These are phyloP conservation scores for Mnemiopsis leidyi DNA, from an alignment of 37 sponge, comb jelly and placozoan genomes.

Conservation along the genomic window DNA sequence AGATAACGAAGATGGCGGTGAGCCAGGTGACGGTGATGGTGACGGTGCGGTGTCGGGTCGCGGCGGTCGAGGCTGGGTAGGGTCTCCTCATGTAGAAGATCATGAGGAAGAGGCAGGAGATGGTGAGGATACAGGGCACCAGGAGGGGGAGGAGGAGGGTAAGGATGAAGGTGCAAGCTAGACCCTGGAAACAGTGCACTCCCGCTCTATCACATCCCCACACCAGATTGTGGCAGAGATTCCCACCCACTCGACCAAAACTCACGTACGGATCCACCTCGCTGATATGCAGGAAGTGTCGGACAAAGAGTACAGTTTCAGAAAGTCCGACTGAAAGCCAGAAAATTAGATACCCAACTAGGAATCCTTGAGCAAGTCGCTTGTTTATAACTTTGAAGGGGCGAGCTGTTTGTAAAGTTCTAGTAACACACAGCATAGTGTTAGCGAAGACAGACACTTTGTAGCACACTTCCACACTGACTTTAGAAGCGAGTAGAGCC, in stretches of 20 bases:
- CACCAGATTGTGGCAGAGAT: not conserved
- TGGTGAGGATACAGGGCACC: not conserved
- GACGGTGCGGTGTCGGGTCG: not conserved
- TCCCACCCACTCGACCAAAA: not conserved
- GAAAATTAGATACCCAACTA: not conserved
- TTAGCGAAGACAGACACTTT: not conserved
- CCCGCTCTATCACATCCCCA: not conserved
- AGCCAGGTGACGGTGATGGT: not conserved
- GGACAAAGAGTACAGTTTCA: not conserved
- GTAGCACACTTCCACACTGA: not conserved
- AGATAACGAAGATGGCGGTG: not conserved
- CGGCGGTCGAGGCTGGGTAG: not conserved
- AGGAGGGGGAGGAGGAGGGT: not conserved
- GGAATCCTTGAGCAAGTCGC: not conserved
- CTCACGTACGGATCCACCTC: not conserved
- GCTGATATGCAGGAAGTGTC: not conserved
- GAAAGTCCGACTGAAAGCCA: not conserved
- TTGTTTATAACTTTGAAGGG: not conserved
- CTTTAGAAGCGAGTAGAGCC: not conserved
- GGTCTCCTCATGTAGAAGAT: not conserved
- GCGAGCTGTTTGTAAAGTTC: not conserved
- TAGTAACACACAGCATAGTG: not conserved
- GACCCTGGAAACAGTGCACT: not conserved
- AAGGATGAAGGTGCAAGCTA: not conserved
- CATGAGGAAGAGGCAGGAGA: not conserved